These are phyloP conservation scores for Cephus cinctus DNA, from an alignment of 1,140 invertebrate species.

Conservation along the genomic window DNA sequence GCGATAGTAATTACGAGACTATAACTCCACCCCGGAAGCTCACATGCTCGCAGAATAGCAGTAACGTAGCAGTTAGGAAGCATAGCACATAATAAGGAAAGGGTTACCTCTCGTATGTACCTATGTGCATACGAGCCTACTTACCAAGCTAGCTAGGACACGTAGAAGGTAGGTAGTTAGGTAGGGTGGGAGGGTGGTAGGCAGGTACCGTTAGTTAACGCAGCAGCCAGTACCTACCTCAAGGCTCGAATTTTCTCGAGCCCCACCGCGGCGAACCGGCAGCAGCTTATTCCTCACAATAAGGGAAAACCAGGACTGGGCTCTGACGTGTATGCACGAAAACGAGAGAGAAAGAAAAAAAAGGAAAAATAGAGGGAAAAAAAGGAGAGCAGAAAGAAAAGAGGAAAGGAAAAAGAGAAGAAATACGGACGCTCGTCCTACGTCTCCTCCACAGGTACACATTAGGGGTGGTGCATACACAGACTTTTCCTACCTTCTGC, in stretches of 20 bases:
- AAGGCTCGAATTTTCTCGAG: conserved; percentile 35
- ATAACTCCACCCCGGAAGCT: conserved; percentile 19
- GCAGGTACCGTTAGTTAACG: too few species aligned
- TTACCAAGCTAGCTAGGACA: conserved; percentile 5
- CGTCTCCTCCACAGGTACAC: too few species aligned
- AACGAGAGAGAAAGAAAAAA: too few species aligned
- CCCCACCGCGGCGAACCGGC: conserved; percentile 4
- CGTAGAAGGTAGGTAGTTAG: background rate
- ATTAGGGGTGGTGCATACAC: too few species aligned
- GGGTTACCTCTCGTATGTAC: background rate
- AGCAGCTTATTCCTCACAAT: conserved; percentile 35
- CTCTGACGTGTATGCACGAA: conserved; percentile 20
- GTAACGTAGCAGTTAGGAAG: too few species aligned
- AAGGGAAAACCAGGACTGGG: conserved; percentile 32
- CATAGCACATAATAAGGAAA: conserved; percentile 8
- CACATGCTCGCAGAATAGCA: conserved; percentile 13
- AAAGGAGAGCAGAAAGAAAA: too few species aligned
- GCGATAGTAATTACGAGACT: conserved; percentile 28
- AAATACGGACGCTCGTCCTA: too few species aligned
- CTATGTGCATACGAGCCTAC: conserved; percentile 1
- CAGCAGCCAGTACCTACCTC: conserved; percentile 24
- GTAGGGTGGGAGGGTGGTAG: too few species aligned
- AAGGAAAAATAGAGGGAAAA: too few species aligned
- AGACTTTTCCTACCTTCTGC: too few species aligned
- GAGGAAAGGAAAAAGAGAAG: too few species aligned